Conservation (phyloP, 1,140 invertebrate species). For the Aphelenchoides avenae region DNA sequence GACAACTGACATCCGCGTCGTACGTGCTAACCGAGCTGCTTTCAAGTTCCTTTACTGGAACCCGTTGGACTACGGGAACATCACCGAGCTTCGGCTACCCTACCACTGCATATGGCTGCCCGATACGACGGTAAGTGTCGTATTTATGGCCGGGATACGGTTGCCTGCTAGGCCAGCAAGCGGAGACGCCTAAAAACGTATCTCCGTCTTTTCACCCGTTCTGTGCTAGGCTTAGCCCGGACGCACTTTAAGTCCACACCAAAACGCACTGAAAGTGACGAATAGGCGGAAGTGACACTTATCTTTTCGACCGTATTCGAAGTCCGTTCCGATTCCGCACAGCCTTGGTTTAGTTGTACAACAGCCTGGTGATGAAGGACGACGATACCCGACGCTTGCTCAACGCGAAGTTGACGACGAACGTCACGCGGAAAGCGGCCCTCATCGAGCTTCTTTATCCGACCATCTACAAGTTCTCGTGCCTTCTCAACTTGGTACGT, state of each 20-base stretch:
- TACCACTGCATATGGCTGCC: conserved; percentile 47
- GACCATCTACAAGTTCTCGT: conserved; percentile 57
- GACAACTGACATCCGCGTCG: too few relatives aligned
- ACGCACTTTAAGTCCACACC: too few relatives aligned
- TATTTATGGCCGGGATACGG: too few relatives aligned
- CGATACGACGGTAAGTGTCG: conserved; percentile 24
- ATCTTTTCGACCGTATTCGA: not conserved
- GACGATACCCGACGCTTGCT: conserved; percentile 56
- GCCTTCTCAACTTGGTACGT: conserved; percentile 47
- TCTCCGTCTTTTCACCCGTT: too few relatives aligned
- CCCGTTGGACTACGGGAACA: conserved; percentile 53
- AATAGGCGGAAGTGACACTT: too few relatives aligned
- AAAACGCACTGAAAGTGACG: too few relatives aligned
- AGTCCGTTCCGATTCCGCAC: too few relatives aligned
- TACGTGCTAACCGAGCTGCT: too few relatives aligned
- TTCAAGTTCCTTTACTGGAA: conserved; percentile 56
- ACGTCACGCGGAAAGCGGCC: conserved; percentile 38
- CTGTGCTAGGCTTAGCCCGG: too few relatives aligned
- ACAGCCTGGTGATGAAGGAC: conserved; percentile 58
- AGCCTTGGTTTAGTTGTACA: too few relatives aligned
- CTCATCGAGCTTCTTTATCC: conserved; percentile 55
- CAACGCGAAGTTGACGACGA: conserved; percentile 56
- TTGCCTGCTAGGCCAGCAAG: too few relatives aligned
- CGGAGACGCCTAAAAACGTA: too few relatives aligned
- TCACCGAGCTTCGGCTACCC: conserved; percentile 50